These are phyloP conservation scores for Drusus annulatus DNA, from an alignment of 1,140 invertebrate genomes.

Conservation along the genomic window DNA sequence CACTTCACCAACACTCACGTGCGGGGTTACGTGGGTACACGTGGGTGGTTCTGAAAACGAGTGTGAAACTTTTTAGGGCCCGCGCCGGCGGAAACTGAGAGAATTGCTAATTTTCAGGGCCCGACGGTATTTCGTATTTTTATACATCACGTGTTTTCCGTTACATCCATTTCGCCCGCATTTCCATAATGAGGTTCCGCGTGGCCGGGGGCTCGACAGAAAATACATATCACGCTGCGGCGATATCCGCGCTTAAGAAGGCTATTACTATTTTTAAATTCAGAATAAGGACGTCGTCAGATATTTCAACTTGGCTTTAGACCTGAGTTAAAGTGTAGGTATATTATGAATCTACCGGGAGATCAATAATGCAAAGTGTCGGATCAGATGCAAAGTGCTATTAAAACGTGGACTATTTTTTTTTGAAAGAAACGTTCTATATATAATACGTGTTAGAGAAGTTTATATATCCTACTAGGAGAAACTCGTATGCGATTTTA, in stretches of 20 bases:
- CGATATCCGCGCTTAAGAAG: background rate
- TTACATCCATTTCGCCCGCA: constrained; percentile 27
- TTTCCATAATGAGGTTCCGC: constrained; percentile 30
- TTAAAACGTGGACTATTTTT: no score
- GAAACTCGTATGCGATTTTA: no score
- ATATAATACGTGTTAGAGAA: no score
- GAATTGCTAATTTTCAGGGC: constrained; percentile 20
- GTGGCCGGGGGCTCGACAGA: background rate
- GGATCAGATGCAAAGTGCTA: no score
- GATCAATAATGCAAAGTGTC: no score
- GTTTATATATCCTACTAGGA: no score
- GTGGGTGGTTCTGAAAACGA: no score
- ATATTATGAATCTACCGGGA: no score
- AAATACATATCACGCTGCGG: background rate
- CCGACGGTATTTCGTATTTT: constrained; percentile 23
- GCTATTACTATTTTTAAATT: constrained; percentile 4
- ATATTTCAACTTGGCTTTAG: no score
- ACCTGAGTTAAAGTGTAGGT: no score
- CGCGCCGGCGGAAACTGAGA: constrained; percentile 14
- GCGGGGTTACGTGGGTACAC: background rate
- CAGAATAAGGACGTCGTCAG: no score
- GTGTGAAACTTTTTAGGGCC: constrained; percentile 1
- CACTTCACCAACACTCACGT: background rate
- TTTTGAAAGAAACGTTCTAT: no score
- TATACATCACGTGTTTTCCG: constrained; percentile 33